Conservation (phyloP, 2,888 invertebrate species). For the Phyllotreta striolata region DNA sequence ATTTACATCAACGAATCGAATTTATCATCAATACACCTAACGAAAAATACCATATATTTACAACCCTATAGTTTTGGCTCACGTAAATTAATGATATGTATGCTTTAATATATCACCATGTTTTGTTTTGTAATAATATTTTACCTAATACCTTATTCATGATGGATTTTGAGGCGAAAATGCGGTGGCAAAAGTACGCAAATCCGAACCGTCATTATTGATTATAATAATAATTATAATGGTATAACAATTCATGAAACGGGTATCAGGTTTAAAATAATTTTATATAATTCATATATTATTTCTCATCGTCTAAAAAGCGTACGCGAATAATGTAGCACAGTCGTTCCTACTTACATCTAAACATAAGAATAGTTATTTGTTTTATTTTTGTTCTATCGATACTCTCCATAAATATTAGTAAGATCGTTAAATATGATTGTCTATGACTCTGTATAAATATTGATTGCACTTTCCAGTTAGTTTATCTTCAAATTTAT, state of each 20-base stretch:
- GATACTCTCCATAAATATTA: slow-evolving; percentile 41
- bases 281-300: slow-evolving; percentile 1
- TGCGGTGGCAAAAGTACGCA: no score
- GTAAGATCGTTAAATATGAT: slow-evolving; percentile 55
- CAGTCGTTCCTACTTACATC: slow-evolving; percentile 50
- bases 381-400: no score
- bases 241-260: no score
- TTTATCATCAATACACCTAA: slow-evolving; percentile 47
- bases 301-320: slow-evolving; percentile 23
- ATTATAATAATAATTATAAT: no score
- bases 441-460: slow-evolving; percentile 60
- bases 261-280: background rate
- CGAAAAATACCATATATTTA: slow-evolving; percentile 52
- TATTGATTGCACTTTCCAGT: slow-evolving; percentile 33
- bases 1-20: slow-evolving; percentile 17
- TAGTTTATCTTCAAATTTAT: slow-evolving; percentile 48
- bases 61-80: slow-evolving; percentile 51
- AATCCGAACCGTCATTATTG: no score
- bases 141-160: no score
- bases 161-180: no score
- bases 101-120: slow-evolving; percentile 46
- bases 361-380: slow-evolving; percentile 57
- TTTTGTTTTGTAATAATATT: slow-evolving; percentile 25
- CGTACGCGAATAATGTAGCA: slow-evolving; percentile 35
- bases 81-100: slow-evolving; percentile 50